Conservation (phyloP, 1,140 invertebrate genomes). For the Ptiloglossa arizonensis region DNA sequence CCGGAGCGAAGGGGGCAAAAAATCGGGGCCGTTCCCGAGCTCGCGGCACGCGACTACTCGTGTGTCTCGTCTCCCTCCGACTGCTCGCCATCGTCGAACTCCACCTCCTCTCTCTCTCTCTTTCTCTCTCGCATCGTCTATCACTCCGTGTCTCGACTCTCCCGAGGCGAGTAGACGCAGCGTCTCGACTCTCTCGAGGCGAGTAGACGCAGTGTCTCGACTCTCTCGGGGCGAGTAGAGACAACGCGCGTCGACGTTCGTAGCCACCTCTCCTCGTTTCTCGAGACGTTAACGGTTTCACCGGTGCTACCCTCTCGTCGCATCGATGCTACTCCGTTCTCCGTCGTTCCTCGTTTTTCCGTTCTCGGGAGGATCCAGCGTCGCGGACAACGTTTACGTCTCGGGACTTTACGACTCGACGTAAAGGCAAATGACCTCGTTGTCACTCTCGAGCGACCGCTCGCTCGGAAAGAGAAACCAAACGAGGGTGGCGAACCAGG, state of each 20-base stretch:
- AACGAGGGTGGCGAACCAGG: background rate
- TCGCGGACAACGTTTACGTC: constrained; percentile 19
- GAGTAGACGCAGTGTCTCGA: background rate
- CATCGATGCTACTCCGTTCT: background rate
- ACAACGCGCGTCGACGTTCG: background rate
- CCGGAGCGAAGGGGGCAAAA: constrained; percentile 25
- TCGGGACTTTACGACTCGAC: constrained; percentile 40
- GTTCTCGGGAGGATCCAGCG: background rate
- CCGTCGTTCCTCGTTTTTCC: background rate
- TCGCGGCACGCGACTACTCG: constrained; percentile 54
- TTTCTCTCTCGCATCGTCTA: too few relatives aligned
- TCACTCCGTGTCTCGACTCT: constrained; percentile 7
- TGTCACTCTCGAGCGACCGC: background rate
- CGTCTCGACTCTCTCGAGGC: background rate
- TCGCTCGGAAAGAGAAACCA: constrained; percentile 10
- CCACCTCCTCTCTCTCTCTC: too few relatives aligned
- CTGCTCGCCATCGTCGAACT: background rate
- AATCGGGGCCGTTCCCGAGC: background rate
- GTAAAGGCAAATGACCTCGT: constrained; percentile 44
- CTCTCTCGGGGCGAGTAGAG: background rate
- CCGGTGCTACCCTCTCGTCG: background rate
- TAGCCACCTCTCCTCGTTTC: background rate
- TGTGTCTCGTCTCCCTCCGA: background rate
- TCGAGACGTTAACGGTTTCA: too few relatives aligned
- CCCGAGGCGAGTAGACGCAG: background rate